Percentiles rank a stretch among this genome's conserved stretches.
These are phyloP conservation scores for Ephialtes manifestator DNA, from an alignment of 2,888 invertebrate species.

Conservation along the genomic window DNA sequence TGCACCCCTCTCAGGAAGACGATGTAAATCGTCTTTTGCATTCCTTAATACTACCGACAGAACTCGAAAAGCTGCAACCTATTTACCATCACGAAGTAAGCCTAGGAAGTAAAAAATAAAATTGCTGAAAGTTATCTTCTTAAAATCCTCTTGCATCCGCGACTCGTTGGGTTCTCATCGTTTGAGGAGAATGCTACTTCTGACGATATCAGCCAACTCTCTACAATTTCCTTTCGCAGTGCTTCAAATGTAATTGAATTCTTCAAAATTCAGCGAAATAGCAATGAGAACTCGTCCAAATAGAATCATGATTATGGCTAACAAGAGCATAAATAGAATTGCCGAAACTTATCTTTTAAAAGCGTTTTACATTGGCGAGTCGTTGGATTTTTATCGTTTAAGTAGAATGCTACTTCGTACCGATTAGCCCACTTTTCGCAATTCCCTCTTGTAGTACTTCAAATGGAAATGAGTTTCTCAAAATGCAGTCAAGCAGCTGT, in stretches of 20 bases:
- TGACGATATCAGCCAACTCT: background rate
- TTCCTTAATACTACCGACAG: background rate
- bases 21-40: conserved; percentile 18
- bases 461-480: background rate
- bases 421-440: background rate
- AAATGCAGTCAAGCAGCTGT: background rate
- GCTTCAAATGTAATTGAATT: conserved; percentile 4
- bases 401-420: background rate
- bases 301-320: background rate
- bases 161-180: background rate
- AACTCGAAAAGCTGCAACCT: background rate
- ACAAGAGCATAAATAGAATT: background rate
- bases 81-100: background rate
- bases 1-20: background rate
- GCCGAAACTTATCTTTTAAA: background rate
- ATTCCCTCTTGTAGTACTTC: background rate
- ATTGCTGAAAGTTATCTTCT: background rate
- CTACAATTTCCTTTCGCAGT: background rate
- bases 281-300: background rate
- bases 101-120: background rate
- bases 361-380: background rate
- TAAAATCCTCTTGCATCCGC: background rate
- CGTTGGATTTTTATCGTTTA: background rate
- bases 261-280: background rate
- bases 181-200: background rate